These are phyloP conservation scores for Epinotia demarniana DNA, from an alignment of 2,888 invertebrate species.

Conservation along the genomic window DNA sequence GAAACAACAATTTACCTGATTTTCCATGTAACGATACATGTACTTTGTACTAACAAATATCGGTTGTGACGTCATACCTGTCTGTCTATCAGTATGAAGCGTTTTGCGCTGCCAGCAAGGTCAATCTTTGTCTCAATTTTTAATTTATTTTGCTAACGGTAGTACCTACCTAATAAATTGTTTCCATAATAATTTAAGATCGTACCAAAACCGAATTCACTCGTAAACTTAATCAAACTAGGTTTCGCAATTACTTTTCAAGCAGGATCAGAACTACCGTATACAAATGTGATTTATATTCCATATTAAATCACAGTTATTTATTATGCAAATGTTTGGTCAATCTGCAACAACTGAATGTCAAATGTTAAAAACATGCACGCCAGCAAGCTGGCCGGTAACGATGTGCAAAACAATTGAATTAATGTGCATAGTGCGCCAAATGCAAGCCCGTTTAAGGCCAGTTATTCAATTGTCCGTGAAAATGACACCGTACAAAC, in stretches of 20 bases:
- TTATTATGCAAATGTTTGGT: constrained; percentile 33
- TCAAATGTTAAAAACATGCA: constrained; percentile 30
- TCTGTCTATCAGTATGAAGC: too few species aligned
- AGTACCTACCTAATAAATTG: too few species aligned
- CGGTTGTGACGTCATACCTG: too few species aligned
- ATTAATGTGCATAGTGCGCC: constrained; percentile 37
- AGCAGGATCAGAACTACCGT: not conserved
- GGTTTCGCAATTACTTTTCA: not conserved
- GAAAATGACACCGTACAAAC: constrained; percentile 27
- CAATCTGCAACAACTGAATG: constrained; percentile 36
- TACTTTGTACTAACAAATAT: too few species aligned
- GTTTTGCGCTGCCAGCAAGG: too few species aligned
- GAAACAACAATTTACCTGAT: too few species aligned
- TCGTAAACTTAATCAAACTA: not conserved
- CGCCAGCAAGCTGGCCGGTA: constrained; percentile 17
- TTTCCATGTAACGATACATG: too few species aligned
- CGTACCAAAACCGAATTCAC: not conserved
- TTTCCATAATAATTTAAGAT: not conserved
- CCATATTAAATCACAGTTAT: constrained; percentile 23
- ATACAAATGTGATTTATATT: constrained; percentile 11
- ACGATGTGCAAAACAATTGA: constrained; percentile 36
- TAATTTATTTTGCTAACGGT: not conserved
- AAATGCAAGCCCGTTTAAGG: constrained; percentile 31
- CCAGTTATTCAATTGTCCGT: constrained; percentile 41
- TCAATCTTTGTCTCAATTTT: too few species aligned